Evolutionary conservation across 2,888 invertebrate species (phyloP), one percentile per base, ranked within the genome.

Genomic region (Pemphredon lugubris): DNA sequence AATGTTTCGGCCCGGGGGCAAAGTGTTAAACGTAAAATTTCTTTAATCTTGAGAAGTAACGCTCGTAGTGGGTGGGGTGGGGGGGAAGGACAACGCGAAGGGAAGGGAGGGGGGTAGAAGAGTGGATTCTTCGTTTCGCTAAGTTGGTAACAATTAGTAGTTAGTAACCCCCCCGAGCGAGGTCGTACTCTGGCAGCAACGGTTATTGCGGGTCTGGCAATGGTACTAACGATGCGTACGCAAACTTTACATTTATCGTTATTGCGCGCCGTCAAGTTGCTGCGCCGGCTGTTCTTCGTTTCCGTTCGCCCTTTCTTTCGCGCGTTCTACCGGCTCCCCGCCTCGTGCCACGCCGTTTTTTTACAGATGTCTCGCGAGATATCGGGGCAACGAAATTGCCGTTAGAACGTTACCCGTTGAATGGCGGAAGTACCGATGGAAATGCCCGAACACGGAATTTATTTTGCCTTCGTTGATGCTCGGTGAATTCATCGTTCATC

Each of bases 181-280:
- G 55, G 34, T 64, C 58, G 72, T 73, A 54, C 54, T 81, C 77
- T 79, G 67, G 73, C 82, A 80, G 64, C 78, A 79, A 83, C 75
- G 83, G 75, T 83, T 83, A 82, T 81, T 82, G 79, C 81, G 44
- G 70, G 64, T 55, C 73, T 70, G 73, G 82, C 81, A 83, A 83
- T 82, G 79, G 76, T 80, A 82, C 83, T 84, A 87, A 87, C 84
- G 85, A 85, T 75, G 79, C 83, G 80, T 84, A 84, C 82, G 79
- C 81, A 73, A 84, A 84, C 85, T 84, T 83, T 84, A 84, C 82
- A 82, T 83, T 86, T 84, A 85, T 84, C 82, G 85, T 86, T 87
- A 86, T 83, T 82, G 80, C 81, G 73, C 51, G 14, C 55, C 72
- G 72, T 70, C 71, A 73, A 73, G 39, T 45, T 34, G 48, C 42